Evolutionary conservation across 1,140 invertebrate species (phyloP).

Genomic region (Acromyrmex charruanus): DNA sequence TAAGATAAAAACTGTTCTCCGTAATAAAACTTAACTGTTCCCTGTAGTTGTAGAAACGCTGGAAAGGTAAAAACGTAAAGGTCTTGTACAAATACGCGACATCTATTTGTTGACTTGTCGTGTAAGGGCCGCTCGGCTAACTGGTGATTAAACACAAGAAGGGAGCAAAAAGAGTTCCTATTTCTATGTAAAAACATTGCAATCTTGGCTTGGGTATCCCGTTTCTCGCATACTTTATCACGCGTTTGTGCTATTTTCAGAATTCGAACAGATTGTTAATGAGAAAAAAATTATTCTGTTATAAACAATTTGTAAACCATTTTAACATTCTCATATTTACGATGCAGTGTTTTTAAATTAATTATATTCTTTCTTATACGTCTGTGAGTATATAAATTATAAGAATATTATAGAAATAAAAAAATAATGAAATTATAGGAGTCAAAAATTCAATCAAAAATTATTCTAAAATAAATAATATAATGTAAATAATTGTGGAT

Average conservation of each 20-base stretch:
- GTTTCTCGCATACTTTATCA: not conserved
- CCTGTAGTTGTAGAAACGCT: not conserved
- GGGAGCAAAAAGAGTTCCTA: constrained; percentile 47
- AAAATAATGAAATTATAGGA: not conserved
- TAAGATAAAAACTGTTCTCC: not conserved
- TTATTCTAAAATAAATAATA: constrained; percentile 19
- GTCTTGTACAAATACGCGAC: constrained; percentile 77
- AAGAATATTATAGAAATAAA: not conserved
- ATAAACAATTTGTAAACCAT: not conserved
- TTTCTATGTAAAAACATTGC: constrained; percentile 42
- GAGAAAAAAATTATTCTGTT: not conserved
- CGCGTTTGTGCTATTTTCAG: constrained; percentile 26
- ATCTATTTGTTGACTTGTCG: constrained; percentile 73
- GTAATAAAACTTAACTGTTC: constrained; percentile 15
- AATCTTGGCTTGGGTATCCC: constrained; percentile 40
- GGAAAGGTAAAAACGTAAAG: constrained; percentile 70
- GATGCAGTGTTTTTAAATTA: not conserved
- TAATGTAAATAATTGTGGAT: not conserved
- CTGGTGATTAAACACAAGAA: constrained; percentile 71
- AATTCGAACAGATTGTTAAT: not conserved
- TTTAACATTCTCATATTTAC: not conserved
- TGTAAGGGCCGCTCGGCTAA: constrained; percentile 73
- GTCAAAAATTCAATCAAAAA: not conserved
- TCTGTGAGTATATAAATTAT: not conserved
- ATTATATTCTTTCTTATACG: not conserved